Evolutionary conservation across 64 coral and sea anemone genomes (phyloP).

Genomic region (Actinia equina): DNA sequence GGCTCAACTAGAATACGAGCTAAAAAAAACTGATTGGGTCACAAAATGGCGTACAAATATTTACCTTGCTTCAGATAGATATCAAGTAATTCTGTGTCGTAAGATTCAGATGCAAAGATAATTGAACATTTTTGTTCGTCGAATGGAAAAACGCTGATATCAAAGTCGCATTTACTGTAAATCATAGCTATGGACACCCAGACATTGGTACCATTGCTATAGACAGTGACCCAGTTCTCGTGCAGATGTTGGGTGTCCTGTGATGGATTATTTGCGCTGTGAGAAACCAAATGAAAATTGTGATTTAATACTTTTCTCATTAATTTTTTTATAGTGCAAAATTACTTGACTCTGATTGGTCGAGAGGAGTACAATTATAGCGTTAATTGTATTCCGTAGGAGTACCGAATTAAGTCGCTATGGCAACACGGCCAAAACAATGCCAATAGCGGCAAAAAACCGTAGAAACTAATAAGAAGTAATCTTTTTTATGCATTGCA

Average conservation of each 20-base stretch:
- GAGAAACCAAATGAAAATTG: not conserved
- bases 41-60: not conserved
- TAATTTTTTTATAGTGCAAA: no score
- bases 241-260: not conserved
- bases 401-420: no score
- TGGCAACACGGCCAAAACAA: no score
- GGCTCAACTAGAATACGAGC: no score
- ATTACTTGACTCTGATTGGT: no score
- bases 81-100: constrained; percentile 26
- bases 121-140: constrained; percentile 42
- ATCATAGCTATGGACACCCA: constrained; percentile 50
- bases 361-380: no score
- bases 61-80: not conserved
- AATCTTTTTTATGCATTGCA: no score
- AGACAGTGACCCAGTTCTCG: constrained; percentile 9
- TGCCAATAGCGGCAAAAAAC: no score
- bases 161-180: constrained; percentile 38
- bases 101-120: constrained; percentile 47
- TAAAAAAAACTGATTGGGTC: no score
- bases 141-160: constrained; percentile 46
- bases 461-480: no score
- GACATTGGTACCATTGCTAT: constrained; percentile 40
- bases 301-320: not conserved
- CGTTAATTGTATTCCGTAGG: no score
- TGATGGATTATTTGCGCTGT: not conserved